phyloP scores from a whole-genome alignment of 2,888 invertebrate species.

The Lasius platythorax region DNA sequence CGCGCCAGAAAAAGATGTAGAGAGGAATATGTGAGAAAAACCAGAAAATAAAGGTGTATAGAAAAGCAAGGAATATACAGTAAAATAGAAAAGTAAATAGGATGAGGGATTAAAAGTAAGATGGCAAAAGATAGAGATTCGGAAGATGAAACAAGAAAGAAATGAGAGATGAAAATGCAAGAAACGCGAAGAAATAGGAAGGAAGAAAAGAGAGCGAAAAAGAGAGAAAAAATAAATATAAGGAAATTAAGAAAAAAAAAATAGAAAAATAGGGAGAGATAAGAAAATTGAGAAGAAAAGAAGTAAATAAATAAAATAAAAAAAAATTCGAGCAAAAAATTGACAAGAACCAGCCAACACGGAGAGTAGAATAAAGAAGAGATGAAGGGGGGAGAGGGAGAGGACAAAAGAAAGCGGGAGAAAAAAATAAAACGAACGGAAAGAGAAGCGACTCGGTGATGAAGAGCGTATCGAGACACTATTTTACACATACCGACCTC shows the following conservation, averaged over 20 bases:
- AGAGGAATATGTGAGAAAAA: not conserved
- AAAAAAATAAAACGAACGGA: conserved; percentile 34
- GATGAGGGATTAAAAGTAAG: not conserved
- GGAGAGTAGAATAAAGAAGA: conserved; percentile 8
- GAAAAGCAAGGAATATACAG: not conserved
- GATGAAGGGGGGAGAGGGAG: not conserved
- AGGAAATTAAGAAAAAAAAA: not conserved
- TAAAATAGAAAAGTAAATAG: not conserved
- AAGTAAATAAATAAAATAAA: no score
- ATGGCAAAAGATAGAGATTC: not conserved
- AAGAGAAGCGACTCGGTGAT: conserved; percentile 51
- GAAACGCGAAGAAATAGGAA: not conserved
- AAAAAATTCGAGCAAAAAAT: not conserved
- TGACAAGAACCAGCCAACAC: conserved; percentile 29
- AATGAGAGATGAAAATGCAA: not conserved
- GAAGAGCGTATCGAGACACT: conserved; percentile 68
- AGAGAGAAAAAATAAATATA: not conserved
- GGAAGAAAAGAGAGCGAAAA: not conserved
- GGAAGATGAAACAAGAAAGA: not conserved
- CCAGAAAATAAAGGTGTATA: not conserved
- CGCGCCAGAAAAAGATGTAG: not conserved
- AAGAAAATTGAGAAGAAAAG: not conserved
- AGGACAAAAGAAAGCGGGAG: conserved; percentile 10
- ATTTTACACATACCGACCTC: conserved; percentile 67
- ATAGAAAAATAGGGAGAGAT: not conserved